Base-by-base conservation (phyloP, 2,113 vertebrate species). In the Halichoerus grypus region DNA sequence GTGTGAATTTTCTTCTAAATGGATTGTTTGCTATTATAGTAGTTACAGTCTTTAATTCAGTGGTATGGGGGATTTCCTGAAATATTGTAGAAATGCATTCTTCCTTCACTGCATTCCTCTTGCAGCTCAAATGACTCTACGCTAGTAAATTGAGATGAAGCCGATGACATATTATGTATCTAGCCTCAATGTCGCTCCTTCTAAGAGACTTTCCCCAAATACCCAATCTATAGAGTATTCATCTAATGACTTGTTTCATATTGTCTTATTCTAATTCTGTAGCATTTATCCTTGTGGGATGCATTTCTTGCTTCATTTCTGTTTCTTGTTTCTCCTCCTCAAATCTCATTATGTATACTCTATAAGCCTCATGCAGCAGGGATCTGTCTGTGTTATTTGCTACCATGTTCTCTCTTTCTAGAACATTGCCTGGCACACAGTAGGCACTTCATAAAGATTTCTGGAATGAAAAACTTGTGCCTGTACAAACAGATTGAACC, bases 1-100 rank as follows among this genome's bases (percentile, higher is more conserved):
- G 97, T 98, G 97, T 98, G 97, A 98, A 98, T 98, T 97, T 96
- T 97, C 95, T 97, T 97, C 98, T 98, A 98, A 98, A 98, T 98
- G 97, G 97, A 97, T 97, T 98, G 97, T 98, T 97, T 98, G 97
- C 97, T 98, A 98, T 97, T 98, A 98, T 98, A 97, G 96, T 96
- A 97, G 95, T 98, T 96, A 89, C 91, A 98, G 96, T 97, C 97
- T 98, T 98, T 97, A 97, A 97, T 96, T 97, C 97, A 97, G 92
- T 97, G 95, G 96, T 97, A 97, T 97, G 95, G 95, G 88, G 93
- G 91, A 97, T 97, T 98, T 97, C 83, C 98, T 97, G 97, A 97
- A 98, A 98, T 97, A 91, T 55, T 97, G 71, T 87, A 96, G 80
- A 95, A 96, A 95, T 96, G 96, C 71, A 96, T 96, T 87, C 86